These are phyloP conservation scores for Entomobrya multifasciata DNA, from an alignment of 2,888 invertebrate genomes.

Conservation along the genomic window DNA sequence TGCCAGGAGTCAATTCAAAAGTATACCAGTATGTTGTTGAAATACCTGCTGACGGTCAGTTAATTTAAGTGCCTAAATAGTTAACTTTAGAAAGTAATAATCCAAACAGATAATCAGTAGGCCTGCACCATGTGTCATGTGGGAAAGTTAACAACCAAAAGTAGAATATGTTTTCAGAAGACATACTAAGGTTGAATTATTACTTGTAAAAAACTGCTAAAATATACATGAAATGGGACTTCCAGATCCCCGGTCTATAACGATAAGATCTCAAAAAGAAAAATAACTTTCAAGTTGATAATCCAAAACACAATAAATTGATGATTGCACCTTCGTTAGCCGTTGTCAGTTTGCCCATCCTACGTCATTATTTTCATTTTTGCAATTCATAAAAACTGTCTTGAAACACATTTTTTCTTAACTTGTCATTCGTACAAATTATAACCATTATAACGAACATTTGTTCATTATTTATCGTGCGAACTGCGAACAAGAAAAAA, in stretches of 20 bases:
- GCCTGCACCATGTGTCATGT: too few species aligned
- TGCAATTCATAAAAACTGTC: slow-evolving; percentile 6
- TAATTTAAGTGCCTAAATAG: neutral
- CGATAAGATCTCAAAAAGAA: neutral
- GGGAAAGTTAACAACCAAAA: slow-evolving; percentile 4
- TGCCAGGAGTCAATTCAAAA: slow-evolving; percentile 14
- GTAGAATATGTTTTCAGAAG: too few species aligned
- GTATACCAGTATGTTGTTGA: slow-evolving; percentile 1
- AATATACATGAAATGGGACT: slow-evolving; percentile 10
- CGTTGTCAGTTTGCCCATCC: slow-evolving; percentile 18
- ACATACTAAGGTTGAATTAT: too few species aligned
- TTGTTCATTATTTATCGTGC: slow-evolving; percentile 27
- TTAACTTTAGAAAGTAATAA: neutral
- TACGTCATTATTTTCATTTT: slow-evolving; percentile 16
- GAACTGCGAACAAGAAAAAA: too few species aligned
- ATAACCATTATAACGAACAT: slow-evolving; percentile 34
- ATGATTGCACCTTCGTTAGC: slow-evolving; percentile 20
- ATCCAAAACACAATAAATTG: neutral
- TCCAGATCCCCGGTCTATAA: slow-evolving; percentile 30
- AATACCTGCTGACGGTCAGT: neutral
- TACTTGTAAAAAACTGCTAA: neutral
- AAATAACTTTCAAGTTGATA: neutral
- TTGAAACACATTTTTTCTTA: neutral
- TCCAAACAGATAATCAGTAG: too few species aligned
- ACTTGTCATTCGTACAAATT: slow-evolving; percentile 35